These are phyloP conservation scores for Garrulus glandarius DNA, from an alignment of 2,797 vertebrate genomes.

Conservation along the genomic window DNA sequence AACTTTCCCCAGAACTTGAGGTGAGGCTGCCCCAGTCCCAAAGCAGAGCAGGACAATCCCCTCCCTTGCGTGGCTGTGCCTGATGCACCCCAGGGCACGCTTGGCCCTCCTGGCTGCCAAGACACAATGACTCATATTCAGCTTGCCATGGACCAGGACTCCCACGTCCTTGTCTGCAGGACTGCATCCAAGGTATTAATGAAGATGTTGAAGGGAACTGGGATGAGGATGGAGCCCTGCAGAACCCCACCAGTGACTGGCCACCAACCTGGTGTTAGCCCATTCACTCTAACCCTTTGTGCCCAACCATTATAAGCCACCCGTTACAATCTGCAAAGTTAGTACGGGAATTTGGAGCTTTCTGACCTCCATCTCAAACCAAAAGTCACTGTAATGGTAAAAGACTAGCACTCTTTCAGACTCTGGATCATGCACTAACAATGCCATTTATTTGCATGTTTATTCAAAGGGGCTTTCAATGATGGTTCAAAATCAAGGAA, in stretches of 20 bases:
- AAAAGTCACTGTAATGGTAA: background rate
- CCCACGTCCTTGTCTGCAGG: too few species aligned
- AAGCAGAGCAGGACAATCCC: background rate
- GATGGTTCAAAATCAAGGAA: background rate
- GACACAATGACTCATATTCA: background rate
- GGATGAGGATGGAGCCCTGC: background rate
- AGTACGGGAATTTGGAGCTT: background rate
- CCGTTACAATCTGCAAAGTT: background rate
- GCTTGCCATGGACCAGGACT: fast-evolving
- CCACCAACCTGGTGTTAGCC: background rate
- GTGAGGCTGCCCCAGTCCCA: background rate
- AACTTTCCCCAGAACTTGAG: background rate
- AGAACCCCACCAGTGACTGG: fast-evolving
- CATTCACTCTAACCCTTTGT: background rate
- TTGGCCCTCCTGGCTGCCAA: background rate
- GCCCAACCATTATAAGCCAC: background rate
- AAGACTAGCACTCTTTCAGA: background rate
- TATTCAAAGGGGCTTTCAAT: background rate
- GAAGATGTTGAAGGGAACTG: background rate
- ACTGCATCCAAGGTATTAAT: background rate
- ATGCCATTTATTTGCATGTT: background rate
- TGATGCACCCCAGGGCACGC: background rate
- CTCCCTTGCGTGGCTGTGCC: background rate
- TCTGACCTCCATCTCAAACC: background rate
- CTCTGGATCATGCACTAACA: background rate